Evolutionary conservation across 2,888 invertebrate genomes (phyloP).

Genomic region (Siphlonurus alternatus): DNA sequence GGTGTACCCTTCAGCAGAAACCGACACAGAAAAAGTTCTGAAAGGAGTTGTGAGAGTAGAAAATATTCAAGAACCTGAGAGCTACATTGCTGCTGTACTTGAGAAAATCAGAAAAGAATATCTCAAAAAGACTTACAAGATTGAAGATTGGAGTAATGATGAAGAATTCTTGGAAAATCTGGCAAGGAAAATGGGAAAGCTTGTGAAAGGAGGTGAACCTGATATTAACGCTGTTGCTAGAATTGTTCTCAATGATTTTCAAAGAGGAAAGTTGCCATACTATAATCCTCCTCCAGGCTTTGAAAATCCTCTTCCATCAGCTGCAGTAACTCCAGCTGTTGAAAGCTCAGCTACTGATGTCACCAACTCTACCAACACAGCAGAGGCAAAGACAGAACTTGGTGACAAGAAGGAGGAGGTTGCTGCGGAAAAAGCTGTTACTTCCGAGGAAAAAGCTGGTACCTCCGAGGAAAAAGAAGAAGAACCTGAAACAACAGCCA

Average conservation of each 20-base stretch:
- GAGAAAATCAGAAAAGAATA: slow-evolving; percentile 80
- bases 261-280: slow-evolving; percentile 91
- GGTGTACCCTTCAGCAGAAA: slow-evolving; percentile 80
- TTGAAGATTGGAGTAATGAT: slow-evolving; percentile 60
- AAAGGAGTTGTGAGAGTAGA: slow-evolving; percentile 98
- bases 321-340: slow-evolving; percentile 7
- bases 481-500: slow-evolving; percentile 20
- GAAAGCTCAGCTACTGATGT: not conserved
- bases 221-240: slow-evolving; percentile 75
- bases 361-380: not conserved
- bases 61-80: slow-evolving; percentile 82
- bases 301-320: slow-evolving; percentile 44
- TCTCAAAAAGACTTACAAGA: slow-evolving; percentile 76
- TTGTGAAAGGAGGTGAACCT: slow-evolving; percentile 94
- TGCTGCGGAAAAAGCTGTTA: not conserved
- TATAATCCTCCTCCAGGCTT: slow-evolving; percentile 77
- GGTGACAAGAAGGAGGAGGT: slow-evolving; percentile 14
- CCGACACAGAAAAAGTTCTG: slow-evolving; percentile 80
- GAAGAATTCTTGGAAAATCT: slow-evolving; percentile 85
- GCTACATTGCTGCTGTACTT: slow-evolving; percentile 77
- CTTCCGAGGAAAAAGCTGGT: slow-evolving; percentile 16
- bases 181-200: slow-evolving; percentile 70
- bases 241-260: slow-evolving; percentile 98
- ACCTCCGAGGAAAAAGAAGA: slow-evolving; percentile 27
- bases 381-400: slow-evolving; percentile 4